phyloP scores from a whole-genome alignment of 2,797 vertebrate genomes.

The Ptychadena robeensis region DNA sequence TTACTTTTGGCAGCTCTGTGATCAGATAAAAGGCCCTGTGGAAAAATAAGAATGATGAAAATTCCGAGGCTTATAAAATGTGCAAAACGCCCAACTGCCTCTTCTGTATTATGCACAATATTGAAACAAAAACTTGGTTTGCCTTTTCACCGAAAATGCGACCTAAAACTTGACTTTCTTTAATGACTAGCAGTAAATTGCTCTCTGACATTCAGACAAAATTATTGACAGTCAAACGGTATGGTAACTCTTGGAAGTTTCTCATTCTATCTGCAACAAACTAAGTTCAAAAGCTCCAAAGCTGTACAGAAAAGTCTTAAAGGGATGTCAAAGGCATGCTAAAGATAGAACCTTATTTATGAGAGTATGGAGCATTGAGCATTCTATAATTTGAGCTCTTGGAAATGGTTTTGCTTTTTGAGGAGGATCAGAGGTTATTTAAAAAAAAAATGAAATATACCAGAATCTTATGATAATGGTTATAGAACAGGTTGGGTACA shows the following conservation, averaged over 20 bases:
- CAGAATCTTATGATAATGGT: too few species aligned
- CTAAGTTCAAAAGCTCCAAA: constrained; percentile 10
- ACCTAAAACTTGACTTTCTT: constrained; percentile 29
- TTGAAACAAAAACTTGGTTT: constrained; percentile 3
- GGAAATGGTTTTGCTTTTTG: neutral
- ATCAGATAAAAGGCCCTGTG: constrained; percentile 32
- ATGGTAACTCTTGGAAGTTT: neutral
- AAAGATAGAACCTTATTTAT: constrained; percentile 12
- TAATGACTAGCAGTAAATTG: constrained; percentile 49
- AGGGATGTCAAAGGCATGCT: constrained; percentile 8
- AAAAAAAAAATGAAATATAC: too few species aligned
- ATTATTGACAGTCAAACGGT: constrained; percentile 29
- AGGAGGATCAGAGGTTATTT: too few species aligned
- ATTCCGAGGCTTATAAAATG: neutral
- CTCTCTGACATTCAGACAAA: constrained; percentile 33
- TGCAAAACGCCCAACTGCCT: neutral
- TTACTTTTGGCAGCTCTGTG: constrained; percentile 3
- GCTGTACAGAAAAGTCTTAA: constrained; percentile 19
- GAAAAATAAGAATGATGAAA: constrained; percentile 33
- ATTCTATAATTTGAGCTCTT: neutral
- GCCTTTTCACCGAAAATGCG: neutral
- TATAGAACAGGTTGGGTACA: too few species aligned
- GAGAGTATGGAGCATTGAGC: neutral
- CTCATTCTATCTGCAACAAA: constrained; percentile 6
- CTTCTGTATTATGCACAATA: constrained; percentile 27